Base-by-base conservation (phyloP, 2,113 vertebrate species). In the Rhinolophus ferrumequinum region DNA sequence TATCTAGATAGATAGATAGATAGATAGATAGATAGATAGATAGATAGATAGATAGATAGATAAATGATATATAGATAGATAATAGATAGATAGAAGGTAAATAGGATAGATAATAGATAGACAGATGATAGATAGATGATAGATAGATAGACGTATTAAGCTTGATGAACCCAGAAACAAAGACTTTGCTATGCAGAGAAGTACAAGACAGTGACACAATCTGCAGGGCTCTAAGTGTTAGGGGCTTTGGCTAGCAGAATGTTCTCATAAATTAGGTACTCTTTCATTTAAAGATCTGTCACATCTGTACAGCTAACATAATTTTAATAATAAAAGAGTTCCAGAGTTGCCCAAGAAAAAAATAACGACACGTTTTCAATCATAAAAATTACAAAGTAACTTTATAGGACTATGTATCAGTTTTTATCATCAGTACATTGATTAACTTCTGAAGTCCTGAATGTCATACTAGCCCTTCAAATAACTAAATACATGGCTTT, bases 321-420 rank as follows among this genome's bases (percentile, higher is more conserved):
- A 26, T 88, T 91, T 62, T 88, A 82, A 38, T 82, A 82, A 87
- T 87, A n/a, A 58, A 94, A 87, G 30, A 26, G 11, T 56, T 88
- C 10, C 30, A 72, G 69, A 88, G 22, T 47, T 30, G 8, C 22
- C 19, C 7, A 89, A 35, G 24, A 44, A 77, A 81, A 56, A 9
- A 52, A 41, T n/a, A 64, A 2, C 16, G 67, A 41, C 8, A 18
- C 22, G 41, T 75, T 84, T 75, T 66, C 41, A 62, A 86, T 79
- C 33, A 41, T 72, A 33, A 79, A 47, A 66, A 79, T 50, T 88
- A 81, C 33, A 54, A 16, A 56, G 54, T 47, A 35, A 28, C 24
- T 54, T 33, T 35, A 10, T 62, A 38, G 21, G 41, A 67, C 16
- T 50, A 50, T 52, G 9, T 54, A 88, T 81, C 35, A 85, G 44